Evolutionary conservation across 2,113 vertebrate genomes (phyloP).

Genomic region (Calcarius ornatus): DNA sequence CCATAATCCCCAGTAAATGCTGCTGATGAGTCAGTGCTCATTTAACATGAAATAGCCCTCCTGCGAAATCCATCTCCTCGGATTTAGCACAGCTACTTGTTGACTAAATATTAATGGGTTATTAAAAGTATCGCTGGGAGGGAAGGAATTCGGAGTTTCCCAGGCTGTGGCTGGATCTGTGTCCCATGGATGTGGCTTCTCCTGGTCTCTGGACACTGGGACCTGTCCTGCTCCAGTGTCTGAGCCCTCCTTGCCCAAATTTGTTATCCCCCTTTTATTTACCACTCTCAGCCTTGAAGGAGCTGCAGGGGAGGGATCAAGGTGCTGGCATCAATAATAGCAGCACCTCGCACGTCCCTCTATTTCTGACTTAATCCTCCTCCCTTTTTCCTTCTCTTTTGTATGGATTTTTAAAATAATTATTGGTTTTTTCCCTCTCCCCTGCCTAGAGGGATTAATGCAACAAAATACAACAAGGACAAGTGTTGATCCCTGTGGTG

Average conservation of each 20-base stretch:
- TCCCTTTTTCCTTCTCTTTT: background rate
- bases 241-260: background rate
- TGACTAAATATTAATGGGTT: conserved; percentile 59
- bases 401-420: background rate
- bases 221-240: fast-evolving
- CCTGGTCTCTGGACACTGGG: fast-evolving
- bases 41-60: conserved; percentile 48
- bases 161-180: background rate
- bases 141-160: background rate
- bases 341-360: background rate
- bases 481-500: background rate
- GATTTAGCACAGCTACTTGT: conserved; percentile 40
- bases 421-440: background rate
- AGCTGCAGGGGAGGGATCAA: background rate
- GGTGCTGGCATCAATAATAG: fast-evolving
- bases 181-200: fast-evolving
- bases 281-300: background rate
- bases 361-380: background rate
- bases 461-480: background rate
- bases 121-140: conserved; percentile 13
- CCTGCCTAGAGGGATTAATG: background rate
- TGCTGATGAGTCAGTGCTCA: conserved; percentile 66
- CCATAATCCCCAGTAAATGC: conserved; percentile 59
- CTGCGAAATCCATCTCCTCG: conserved; percentile 40
- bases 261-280: background rate